Evolutionary conservation across 2,113 vertebrate genomes (phyloP).

Genomic region (Rhinichthys klamathensis): DNA sequence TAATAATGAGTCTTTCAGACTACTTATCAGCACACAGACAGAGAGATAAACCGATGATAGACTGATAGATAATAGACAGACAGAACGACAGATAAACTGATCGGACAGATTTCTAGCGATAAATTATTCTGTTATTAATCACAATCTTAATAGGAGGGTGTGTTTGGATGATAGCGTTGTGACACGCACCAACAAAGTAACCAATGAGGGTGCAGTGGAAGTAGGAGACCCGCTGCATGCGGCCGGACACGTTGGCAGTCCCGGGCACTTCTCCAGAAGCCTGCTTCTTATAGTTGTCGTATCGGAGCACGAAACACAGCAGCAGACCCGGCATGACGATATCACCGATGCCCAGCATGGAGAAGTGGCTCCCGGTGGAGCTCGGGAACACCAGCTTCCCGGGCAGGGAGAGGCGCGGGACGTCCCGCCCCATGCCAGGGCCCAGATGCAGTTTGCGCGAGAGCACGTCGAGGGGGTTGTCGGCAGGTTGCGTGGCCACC

Average conservation of each 20-base stretch:
- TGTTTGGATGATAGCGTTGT: background rate
- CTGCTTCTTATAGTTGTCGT: constrained; percentile 99
- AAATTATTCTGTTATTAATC: too few relatives aligned
- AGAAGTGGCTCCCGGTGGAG: constrained; percentile 98
- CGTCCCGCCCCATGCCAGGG: constrained; percentile 91
- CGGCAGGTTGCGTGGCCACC: constrained; percentile 97
- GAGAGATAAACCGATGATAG: background rate
- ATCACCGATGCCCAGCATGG: constrained; percentile 98
- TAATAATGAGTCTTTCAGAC: too few relatives aligned
- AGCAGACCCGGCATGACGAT: constrained; percentile 99
- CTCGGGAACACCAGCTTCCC: constrained; percentile 98
- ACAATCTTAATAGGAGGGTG: background rate
- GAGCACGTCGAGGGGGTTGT: constrained; percentile 95
- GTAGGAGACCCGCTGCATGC: constrained; percentile 99
- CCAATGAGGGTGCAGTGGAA: constrained; percentile 99
- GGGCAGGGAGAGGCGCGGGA: constrained; percentile 94
- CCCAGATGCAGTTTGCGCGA: constrained; percentile 97
- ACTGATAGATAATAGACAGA: background rate
- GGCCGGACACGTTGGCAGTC: constrained; percentile 87
- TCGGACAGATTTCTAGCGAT: background rate
- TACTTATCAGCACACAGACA: too few relatives aligned
- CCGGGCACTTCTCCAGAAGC: constrained; percentile 85
- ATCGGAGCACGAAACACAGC: constrained; percentile 97
- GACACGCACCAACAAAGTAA: constrained; percentile 95
- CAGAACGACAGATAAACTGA: background rate